Evolutionary conservation across 1,140 invertebrate genomes (phyloP), one percentile per base, ranked within the genome.

Genomic region (Drosophila prosaltans): DNA sequence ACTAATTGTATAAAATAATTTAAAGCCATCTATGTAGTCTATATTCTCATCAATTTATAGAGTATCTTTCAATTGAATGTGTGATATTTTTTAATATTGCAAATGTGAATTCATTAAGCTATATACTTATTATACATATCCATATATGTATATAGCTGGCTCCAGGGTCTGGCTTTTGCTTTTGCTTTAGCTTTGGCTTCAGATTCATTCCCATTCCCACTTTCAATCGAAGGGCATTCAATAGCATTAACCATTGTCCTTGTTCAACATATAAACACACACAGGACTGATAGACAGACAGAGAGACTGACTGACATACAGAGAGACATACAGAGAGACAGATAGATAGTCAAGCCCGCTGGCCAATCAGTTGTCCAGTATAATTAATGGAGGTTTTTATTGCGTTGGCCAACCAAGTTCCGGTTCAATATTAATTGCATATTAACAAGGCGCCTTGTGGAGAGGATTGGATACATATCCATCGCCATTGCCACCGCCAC

Each of bases 351-450:
- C 32, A 36, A 40, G 32, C 32, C 21, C 24, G 32, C 45, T 32
- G 43, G 48, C 32, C 63, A 65, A 65, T 65, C 63, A 65, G 9
- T 16, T 51, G 45, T 11, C 45, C 63, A 65, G 26, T 36, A 65
- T 48, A 65, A 65, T 65, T 65, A 65, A 65, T 65, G 45, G 36
- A 30, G 36, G 63, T 65, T 65, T 65, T 65, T 40, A 65, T 65
- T 65, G 48, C 41, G 40, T 64, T 64, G 43, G 40, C 40, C 41
- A 64, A 64, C 43, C 43, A 28, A 45, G 61, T 48, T 64, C 61
- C 61, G 43, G 43, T 48, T 64, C 61, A 64, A 65, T 65, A 55
- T 65, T 65, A 65, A 65, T 65, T 65, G 63, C 63, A 65, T 65
- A 65, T 54, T 55, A 65, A 65, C 48, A 65, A 65, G 63, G 21